Conservation (phyloP, 2,888 invertebrate genomes). For the Pterobdella sp. region DNA sequence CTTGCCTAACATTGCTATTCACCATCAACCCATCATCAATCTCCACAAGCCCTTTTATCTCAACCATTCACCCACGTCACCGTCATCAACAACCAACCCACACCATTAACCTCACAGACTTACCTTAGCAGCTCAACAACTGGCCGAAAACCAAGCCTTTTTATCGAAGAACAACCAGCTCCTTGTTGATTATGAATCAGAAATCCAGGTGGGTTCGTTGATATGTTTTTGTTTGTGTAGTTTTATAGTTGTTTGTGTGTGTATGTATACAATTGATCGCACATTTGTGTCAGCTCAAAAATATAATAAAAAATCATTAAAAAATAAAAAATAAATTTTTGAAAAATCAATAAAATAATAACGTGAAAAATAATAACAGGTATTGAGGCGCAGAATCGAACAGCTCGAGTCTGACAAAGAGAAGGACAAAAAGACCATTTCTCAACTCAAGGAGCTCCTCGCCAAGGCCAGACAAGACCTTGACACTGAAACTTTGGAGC, state of each 20-base stretch:
- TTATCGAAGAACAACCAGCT: constrained; percentile 52
- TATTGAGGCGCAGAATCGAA: constrained; percentile 44
- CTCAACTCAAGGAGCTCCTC: constrained; percentile 45
- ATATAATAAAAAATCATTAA: too few species aligned
- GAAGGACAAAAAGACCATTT: constrained; percentile 50
- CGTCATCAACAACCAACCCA: neutral
- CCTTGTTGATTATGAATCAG: constrained; percentile 52
- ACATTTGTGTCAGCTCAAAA: too few species aligned
- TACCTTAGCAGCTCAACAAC: constrained; percentile 43
- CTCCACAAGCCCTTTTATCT: neutral
- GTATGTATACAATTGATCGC: neutral
- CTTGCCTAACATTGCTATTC: neutral
- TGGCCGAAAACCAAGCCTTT: constrained; percentile 46
- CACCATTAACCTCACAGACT: constrained; percentile 38
- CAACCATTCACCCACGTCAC: neutral
- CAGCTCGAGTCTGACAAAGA: constrained; percentile 45
- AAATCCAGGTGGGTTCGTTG: constrained; percentile 50
- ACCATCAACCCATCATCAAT: neutral
- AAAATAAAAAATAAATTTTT: too few species aligned
- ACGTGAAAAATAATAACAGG: neutral
- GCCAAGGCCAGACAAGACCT: constrained; percentile 50
- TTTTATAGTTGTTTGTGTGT: too few species aligned
- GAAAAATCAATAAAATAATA: too few species aligned
- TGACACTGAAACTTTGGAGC: constrained; percentile 54
- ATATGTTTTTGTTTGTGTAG: too few species aligned